These are phyloP conservation scores for Nothoprocta pentlandii DNA, from an alignment of 2,113 vertebrate genomes.

Conservation along the genomic window DNA sequence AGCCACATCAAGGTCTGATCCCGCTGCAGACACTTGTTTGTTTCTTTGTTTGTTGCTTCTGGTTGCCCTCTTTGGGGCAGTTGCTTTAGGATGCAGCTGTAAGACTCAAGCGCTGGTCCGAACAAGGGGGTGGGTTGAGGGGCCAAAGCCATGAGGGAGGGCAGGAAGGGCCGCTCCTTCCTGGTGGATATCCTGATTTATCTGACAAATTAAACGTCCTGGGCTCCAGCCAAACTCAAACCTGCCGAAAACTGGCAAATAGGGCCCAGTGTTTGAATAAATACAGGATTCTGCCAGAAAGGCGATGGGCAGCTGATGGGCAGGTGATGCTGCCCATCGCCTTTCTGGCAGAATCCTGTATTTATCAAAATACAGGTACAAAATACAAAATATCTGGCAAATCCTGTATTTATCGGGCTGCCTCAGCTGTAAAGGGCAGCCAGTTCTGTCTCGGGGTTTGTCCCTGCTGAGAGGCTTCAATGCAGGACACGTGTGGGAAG, in stretches of 20 bases:
- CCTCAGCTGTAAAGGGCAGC: neutral
- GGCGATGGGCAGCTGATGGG: neutral
- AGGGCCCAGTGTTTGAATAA: neutral
- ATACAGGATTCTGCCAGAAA: neutral
- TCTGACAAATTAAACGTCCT: neutral
- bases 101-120: neutral
- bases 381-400: too few relatives aligned
- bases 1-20: neutral
- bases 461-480: neutral
- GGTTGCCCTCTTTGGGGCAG: neutral
- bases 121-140: neutral
- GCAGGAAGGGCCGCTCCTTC: neutral
- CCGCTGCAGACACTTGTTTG: neutral
- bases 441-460: neutral
- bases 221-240: neutral
- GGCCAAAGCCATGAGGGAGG: neutral
- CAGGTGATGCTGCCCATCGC: neutral
- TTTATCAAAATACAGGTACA: neutral
- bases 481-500: neutral
- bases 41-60: conserved; percentile 17
- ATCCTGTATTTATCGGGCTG: too few relatives aligned
- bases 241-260: neutral
- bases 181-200: neutral
- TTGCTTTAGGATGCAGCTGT: neutral
- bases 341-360: neutral